phyloP scores from a whole-genome alignment of 2,888 invertebrate genomes.

The Eilema griseolum region DNA sequence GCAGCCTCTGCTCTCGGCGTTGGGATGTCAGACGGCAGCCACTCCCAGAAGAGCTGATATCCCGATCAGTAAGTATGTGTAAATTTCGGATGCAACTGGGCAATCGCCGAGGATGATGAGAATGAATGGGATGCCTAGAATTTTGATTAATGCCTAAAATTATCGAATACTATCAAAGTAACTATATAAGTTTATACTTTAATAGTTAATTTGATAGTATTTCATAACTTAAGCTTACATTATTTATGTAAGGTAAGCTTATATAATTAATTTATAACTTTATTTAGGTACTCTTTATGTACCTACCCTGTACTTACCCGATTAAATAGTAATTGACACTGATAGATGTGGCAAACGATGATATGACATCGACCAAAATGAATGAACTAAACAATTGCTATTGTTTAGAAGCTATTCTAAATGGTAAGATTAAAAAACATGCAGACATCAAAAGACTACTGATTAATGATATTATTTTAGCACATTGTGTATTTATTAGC shows the following conservation, averaged over 20 bases:
- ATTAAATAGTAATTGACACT: slow-evolving; percentile 49
- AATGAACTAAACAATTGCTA: slow-evolving; percentile 39
- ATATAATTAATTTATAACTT: neutral
- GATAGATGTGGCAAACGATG: slow-evolving; percentile 45
- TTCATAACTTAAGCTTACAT: too few species aligned
- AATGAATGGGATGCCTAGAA: too few species aligned
- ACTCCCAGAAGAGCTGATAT: too few species aligned
- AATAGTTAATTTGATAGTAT: too few species aligned
- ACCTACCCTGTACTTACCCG: slow-evolving; percentile 32
- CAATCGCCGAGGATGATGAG: too few species aligned
- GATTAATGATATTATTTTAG: slow-evolving; percentile 41
- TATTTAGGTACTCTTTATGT: slow-evolving; percentile 32
- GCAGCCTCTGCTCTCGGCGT: too few species aligned
- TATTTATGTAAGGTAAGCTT: slow-evolving; percentile 17
- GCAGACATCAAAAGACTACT: slow-evolving; percentile 40
- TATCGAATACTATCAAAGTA: neutral
- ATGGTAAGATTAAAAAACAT: slow-evolving; percentile 32
- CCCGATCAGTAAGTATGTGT: too few species aligned
- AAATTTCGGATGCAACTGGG: too few species aligned
- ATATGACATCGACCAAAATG: slow-evolving; percentile 36
- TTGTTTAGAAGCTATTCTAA: slow-evolving; percentile 45
- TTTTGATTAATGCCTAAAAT: too few species aligned
- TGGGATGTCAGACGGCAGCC: too few species aligned
- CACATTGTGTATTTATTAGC: slow-evolving; percentile 34
- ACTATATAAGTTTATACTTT: slow-evolving; percentile 25